A percentile compares a stretch with the other conserved stretches of the same genome.
phyloP scores from a whole-genome alignment of 2,888 invertebrate genomes.

The Selenia dentaria region DNA sequence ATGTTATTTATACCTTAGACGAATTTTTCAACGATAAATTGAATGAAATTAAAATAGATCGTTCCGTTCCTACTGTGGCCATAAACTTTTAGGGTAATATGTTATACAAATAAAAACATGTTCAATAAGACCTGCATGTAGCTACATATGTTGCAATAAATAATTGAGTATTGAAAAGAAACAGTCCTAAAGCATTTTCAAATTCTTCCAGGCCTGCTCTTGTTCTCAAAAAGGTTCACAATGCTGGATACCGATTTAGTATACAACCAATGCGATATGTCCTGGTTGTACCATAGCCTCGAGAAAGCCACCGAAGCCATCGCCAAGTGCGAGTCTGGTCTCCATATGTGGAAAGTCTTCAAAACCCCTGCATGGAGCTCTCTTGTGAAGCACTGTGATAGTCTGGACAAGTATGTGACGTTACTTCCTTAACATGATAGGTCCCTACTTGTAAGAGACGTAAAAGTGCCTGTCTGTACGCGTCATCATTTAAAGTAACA shows the following conservation, averaged over 20 bases:
- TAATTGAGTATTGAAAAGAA: no score
- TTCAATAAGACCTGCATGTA: no score
- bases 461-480: no score
- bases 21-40: no score
- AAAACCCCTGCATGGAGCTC: slow-evolving; percentile 85
- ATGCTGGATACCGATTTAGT: slow-evolving; percentile 80
- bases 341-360: slow-evolving; percentile 87
- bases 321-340: slow-evolving; percentile 85
- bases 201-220: slow-evolving; percentile 57
- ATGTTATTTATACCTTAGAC: no score
- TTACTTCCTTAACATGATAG: slow-evolving; percentile 1
- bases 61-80: no score
- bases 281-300: slow-evolving; percentile 84
- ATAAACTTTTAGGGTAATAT: no score
- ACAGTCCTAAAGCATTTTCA: not conserved
- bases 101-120: no score
- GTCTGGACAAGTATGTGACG: slow-evolving; percentile 80
- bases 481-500: no score
- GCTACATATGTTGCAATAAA: no score
- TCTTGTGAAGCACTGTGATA: slow-evolving; percentile 85
- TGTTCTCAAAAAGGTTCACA: slow-evolving; percentile 86
- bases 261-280: slow-evolving; percentile 80
- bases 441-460: no score
- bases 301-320: slow-evolving; percentile 84
- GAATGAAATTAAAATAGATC: no score